phyloP scores from a whole-genome alignment of 2,113 vertebrate species.

The Cyphomyrus plagiostoma region DNA sequence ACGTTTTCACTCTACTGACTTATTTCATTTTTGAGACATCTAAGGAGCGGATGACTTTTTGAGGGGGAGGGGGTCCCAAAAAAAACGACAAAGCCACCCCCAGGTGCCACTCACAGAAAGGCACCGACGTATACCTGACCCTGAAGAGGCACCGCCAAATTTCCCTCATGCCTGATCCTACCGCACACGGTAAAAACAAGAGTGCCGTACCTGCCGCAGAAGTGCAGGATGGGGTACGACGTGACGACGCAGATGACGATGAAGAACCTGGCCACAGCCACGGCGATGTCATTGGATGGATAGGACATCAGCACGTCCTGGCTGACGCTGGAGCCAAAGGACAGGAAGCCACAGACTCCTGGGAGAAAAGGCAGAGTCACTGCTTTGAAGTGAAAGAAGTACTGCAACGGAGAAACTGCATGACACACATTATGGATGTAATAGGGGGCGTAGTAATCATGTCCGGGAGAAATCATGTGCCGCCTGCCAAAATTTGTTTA shows the following conservation, averaged over 20 bases:
- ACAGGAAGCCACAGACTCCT: conserved; percentile 92
- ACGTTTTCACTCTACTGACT: not conserved
- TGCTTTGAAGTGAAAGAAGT: not conserved
- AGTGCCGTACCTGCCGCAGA: conserved; percentile 80
- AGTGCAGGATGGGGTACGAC: conserved; percentile 93
- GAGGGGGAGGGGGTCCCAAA: no score
- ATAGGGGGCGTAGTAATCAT: not conserved
- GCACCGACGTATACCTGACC: not conserved
- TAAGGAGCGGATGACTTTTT: no score
- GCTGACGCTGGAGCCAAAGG: conserved; percentile 77
- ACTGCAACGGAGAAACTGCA: not conserved
- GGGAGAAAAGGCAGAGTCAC: not conserved
- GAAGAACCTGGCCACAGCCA: conserved; percentile 85
- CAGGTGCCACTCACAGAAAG: not conserved
- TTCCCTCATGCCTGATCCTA: not conserved
- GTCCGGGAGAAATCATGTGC: not conserved
- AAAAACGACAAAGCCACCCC: no score
- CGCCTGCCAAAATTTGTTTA: no score
- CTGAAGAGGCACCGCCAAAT: not conserved
- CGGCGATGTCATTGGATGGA: conserved; percentile 79
- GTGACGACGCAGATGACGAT: conserved; percentile 89
- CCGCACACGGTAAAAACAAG: not conserved
- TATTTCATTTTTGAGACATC: not conserved
- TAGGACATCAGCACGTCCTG: conserved; percentile 93
- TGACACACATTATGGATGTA: not conserved